A percentile compares a stretch with the other conserved stretches of the same genome.
Evolutionary conservation across 2,797 vertebrate genomes (phyloP).

Genomic region (Oryzias sinensis): DNA sequence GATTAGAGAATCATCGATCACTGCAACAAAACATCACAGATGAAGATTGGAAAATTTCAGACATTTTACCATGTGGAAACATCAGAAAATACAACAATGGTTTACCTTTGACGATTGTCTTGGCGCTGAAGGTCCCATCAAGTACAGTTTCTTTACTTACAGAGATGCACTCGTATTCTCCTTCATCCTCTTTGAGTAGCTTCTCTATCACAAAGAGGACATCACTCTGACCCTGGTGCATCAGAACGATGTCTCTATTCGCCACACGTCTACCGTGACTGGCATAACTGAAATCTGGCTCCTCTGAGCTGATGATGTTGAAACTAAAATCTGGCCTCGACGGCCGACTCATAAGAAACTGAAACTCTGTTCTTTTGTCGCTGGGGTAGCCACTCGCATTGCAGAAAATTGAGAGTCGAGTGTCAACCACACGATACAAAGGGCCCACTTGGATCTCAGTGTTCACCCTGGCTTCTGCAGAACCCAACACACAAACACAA

Average conservation of each 20-base stretch:
- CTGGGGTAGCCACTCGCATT: constrained; percentile 60
- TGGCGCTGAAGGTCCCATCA: constrained; percentile 59
- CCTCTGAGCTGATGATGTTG: constrained; percentile 58
- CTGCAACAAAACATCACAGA: constrained; percentile 61
- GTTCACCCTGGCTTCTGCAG: constrained; percentile 63
- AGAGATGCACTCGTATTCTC: constrained; percentile 62
- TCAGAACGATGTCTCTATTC: constrained; percentile 42
- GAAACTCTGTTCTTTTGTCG: constrained; percentile 34
- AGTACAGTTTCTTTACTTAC: constrained; percentile 16
- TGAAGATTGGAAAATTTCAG: constrained; percentile 4
- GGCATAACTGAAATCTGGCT: constrained; percentile 13
- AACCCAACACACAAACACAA: constrained; percentile 19
- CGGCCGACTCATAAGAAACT: constrained; percentile 44
- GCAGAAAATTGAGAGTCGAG: constrained; percentile 70
- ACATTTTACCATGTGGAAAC: not conserved
- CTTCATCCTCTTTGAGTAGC: constrained; percentile 60
- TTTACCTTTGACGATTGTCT: constrained; percentile 71
- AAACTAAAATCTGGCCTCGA: fast-evolving
- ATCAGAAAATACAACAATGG: not conserved
- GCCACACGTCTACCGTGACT: fast-evolving
- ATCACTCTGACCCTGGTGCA: constrained; percentile 48
- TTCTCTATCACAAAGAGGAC: constrained; percentile 64
- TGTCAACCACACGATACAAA: constrained; percentile 70
- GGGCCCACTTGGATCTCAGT: constrained; percentile 71
- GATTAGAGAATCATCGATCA: constrained; percentile 84